Evolutionary conservation across 2,888 invertebrate genomes (phyloP).

Genomic region (Psylliodes chrysocephalus): DNA sequence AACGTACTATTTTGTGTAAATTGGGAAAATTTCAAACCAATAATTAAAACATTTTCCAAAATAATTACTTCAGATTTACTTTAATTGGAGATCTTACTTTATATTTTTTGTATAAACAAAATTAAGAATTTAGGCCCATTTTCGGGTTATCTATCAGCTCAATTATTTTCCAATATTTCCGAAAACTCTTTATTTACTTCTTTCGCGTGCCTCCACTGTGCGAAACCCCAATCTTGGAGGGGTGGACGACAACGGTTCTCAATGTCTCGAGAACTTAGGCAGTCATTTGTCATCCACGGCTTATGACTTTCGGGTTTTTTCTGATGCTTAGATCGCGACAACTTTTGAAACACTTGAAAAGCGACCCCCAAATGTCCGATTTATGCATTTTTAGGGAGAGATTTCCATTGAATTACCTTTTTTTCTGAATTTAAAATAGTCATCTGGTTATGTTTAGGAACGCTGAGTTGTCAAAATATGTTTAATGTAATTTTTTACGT

Average conservation of each 20-base stretch:
- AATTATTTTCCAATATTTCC: neutral
- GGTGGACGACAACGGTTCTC: conserved; percentile 47
- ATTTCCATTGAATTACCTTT: neutral
- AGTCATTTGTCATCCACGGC: conserved; percentile 63
- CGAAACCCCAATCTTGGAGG: conserved; percentile 16
- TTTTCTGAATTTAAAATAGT: too few species aligned
- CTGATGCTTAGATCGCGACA: conserved; percentile 48
- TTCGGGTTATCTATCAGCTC: too few species aligned
- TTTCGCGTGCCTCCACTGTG: conserved; percentile 19
- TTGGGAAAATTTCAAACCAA: too few species aligned
- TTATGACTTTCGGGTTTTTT: conserved; percentile 58
- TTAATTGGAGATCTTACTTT: neutral
- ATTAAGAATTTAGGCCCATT: too few species aligned
- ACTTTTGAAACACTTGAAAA: conserved; percentile 48
- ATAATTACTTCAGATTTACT: too few species aligned
- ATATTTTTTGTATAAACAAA: neutral
- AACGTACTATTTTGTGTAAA: too few species aligned
- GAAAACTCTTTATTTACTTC: neutral
- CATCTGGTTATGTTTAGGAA: too few species aligned
- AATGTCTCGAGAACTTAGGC: conserved; percentile 55
- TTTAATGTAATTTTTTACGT: too few species aligned
- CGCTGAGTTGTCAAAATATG: too few species aligned
- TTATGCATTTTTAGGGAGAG: neutral
- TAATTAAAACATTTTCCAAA: too few species aligned
- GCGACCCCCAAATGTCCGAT: conserved; percentile 34